phyloP scores from a whole-genome alignment of 2,888 invertebrate genomes.

The Melangyna quadrimaculata region DNA sequence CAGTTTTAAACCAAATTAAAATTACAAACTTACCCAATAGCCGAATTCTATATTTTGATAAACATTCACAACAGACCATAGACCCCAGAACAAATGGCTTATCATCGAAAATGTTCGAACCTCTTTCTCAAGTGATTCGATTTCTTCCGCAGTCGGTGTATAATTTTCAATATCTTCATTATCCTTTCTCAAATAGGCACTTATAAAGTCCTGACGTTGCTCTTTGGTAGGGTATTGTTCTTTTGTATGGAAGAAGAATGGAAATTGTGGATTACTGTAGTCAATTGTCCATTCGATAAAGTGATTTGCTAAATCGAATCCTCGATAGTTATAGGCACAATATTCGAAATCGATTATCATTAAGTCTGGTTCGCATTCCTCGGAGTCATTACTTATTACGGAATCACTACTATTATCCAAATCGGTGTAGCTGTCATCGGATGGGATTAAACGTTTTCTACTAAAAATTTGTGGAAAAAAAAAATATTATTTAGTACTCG shows the following conservation, averaged over 20 bases:
- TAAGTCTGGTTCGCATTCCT: constrained; percentile 82
- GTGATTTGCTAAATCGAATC: constrained; percentile 97
- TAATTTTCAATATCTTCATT: constrained; percentile 76
- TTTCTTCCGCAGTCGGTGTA: constrained; percentile 82
- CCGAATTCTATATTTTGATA: constrained; percentile 95
- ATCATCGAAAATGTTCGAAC: constrained; percentile 91
- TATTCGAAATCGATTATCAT: constrained; percentile 96
- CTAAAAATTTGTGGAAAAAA: constrained; percentile 21
- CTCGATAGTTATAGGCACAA: constrained; percentile 96
- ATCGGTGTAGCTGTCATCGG: constrained; percentile 73
- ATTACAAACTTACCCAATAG: constrained; percentile 89
- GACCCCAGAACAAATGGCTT: constrained; percentile 95
- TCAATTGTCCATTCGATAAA: constrained; percentile 96
- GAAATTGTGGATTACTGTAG: constrained; percentile 89
- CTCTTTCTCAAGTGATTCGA: constrained; percentile 87
- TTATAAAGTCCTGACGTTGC: constrained; percentile 82
- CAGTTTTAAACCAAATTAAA: background rate
- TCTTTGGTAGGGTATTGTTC: constrained; percentile 88
- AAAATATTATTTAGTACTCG: background rate
- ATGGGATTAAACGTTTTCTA: constrained; percentile 72
- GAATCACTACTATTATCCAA: constrained; percentile 78
- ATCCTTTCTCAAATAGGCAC: constrained; percentile 77
- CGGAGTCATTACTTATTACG: constrained; percentile 76
- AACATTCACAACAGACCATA: constrained; percentile 96
- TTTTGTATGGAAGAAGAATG: constrained; percentile 87